phyloP scores from a whole-genome alignment of 2,888 invertebrate species.

The Rambutsinella grinnellia region DNA sequence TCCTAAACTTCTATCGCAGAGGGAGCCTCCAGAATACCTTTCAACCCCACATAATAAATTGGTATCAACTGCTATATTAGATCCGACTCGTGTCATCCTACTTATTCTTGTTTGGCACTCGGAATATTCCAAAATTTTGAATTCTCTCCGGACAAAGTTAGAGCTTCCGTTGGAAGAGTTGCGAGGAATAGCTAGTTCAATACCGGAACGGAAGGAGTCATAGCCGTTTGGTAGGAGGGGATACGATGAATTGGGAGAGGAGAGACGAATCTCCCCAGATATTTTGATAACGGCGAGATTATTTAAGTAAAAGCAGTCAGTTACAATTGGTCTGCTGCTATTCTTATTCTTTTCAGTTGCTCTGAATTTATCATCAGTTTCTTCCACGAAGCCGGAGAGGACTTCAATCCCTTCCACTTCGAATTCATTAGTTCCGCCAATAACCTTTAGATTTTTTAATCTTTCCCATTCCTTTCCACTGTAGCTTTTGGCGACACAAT shows the following conservation, averaged over 20 bases:
- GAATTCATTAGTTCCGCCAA: not conserved
- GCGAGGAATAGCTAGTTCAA: slow-evolving; percentile 1
- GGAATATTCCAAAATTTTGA: not conserved
- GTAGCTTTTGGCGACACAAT: not conserved
- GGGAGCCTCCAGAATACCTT: slow-evolving; percentile 10
- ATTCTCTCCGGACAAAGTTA: slow-evolving; percentile 1
- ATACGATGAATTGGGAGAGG: not conserved
- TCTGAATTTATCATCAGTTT: too few species aligned
- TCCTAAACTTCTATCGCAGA: slow-evolving; percentile 16
- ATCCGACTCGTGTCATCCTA: not conserved
- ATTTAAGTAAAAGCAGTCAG: not conserved
- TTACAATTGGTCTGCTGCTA: not conserved
- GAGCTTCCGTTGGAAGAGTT: not conserved
- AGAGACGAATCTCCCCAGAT: not conserved
- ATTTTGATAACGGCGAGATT: slow-evolving; percentile 12
- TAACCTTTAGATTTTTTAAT: not conserved
- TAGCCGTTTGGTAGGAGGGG: not conserved
- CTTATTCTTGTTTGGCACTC: slow-evolving; percentile 20
- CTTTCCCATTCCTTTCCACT: not conserved
- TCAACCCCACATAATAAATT: slow-evolving; percentile 19
- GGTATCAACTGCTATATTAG: not conserved
- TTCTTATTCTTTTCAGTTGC: not conserved
- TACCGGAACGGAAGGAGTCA: not conserved
- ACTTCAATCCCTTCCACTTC: not conserved
- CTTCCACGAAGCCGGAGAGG: too few species aligned